These are phyloP conservation scores for Peromyscus nudipes DNA, from an alignment of 2,797 vertebrate genomes.

Conservation along the genomic window DNA sequence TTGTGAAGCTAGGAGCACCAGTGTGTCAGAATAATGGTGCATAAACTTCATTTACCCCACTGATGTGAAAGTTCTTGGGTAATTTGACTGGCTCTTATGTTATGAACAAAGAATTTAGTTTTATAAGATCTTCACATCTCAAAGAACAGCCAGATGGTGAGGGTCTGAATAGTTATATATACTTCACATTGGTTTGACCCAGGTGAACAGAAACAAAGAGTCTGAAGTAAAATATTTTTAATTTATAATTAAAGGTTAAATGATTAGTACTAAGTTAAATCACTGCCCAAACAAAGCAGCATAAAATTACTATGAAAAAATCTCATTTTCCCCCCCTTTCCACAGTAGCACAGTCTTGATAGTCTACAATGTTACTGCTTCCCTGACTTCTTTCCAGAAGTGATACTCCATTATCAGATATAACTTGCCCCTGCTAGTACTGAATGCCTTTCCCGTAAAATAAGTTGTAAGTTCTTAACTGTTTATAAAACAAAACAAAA, in stretches of 20 bases:
- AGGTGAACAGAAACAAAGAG: background rate
- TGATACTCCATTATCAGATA: background rate
- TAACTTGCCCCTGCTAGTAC: background rate
- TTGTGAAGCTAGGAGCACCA: background rate
- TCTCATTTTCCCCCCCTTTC: background rate
- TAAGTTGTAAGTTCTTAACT: background rate
- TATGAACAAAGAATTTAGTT: background rate
- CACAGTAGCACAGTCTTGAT: background rate
- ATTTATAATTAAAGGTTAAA: constrained; percentile 7
- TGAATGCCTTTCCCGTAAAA: constrained; percentile 13
- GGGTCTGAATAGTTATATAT: background rate
- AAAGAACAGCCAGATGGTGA: background rate
- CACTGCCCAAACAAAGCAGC: constrained; percentile 9
- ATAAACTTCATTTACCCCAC: background rate
- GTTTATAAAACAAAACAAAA: background rate
- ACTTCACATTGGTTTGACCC: constrained; percentile 11
- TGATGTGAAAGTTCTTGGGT: background rate
- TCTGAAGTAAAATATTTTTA: constrained; percentile 5
- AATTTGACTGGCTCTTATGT: background rate
- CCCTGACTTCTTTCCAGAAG: background rate
- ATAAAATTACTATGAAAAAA: background rate
- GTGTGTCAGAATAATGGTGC: constrained; percentile 19
- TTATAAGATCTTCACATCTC: background rate
- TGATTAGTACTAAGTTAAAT: constrained; percentile 10
- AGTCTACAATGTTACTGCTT: background rate